phyloP scores from a whole-genome alignment of 2,797 vertebrate genomes.

The Halcyon leucocephala region DNA sequence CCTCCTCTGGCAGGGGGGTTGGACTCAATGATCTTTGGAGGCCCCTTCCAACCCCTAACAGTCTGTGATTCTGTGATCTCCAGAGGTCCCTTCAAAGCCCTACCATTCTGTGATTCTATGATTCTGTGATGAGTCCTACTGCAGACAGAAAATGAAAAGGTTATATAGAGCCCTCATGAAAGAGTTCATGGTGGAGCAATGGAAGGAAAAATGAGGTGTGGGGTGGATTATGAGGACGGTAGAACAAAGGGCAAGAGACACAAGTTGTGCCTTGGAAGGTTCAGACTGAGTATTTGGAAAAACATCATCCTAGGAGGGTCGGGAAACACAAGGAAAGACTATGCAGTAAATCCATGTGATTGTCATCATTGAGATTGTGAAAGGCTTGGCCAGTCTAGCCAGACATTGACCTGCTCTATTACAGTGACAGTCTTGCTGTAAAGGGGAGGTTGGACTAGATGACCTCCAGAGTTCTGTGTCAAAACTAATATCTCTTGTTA shows the following conservation, averaged over 20 bases:
- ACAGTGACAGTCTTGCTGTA: neutral
- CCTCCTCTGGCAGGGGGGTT: too few relatives aligned
- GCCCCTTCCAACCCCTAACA: too few relatives aligned
- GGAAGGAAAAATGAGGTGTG: neutral
- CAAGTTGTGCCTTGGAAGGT: neutral
- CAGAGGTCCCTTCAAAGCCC: too few relatives aligned
- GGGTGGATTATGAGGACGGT: neutral
- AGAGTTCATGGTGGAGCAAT: neutral
- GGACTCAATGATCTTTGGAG: too few relatives aligned
- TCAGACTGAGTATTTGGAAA: neutral
- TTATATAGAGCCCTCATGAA: neutral
- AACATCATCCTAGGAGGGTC: fast-evolving
- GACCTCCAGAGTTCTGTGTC: neutral
- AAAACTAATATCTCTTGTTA: neutral
- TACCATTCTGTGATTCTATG: too few relatives aligned
- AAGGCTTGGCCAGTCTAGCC: neutral
- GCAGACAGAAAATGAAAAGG: neutral
- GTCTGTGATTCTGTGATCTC: too few relatives aligned
- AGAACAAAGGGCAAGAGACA: neutral
- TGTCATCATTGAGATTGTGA: fast-evolving
- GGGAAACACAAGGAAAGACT: neutral
- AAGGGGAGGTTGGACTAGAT: neutral
- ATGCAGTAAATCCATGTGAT: neutral
- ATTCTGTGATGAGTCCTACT: neutral
- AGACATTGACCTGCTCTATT: neutral